phyloP scores from a whole-genome alignment of 1,140 invertebrate species.

The Octopus sinensis region DNA sequence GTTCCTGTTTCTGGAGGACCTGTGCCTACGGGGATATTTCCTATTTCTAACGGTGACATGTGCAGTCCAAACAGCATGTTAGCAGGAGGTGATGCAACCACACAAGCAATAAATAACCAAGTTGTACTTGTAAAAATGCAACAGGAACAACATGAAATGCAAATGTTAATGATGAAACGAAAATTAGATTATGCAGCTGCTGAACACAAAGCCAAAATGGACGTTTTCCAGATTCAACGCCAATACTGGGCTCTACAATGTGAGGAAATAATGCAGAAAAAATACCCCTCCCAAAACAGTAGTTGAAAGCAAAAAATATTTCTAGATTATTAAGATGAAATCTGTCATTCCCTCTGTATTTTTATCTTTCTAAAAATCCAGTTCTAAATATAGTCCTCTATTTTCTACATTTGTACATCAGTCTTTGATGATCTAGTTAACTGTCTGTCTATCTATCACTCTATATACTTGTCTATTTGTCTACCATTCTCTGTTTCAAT shows the following conservation, averaged over 20 bases:
- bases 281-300: not conserved
- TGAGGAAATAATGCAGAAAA: constrained; percentile 6
- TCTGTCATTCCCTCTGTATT: too few species aligned
- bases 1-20: not conserved
- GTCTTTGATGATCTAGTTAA: too few species aligned
- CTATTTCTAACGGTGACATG: not conserved
- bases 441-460: too few species aligned
- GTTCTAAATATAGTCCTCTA: too few species aligned
- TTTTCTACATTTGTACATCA: too few species aligned
- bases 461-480: too few species aligned
- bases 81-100: not conserved
- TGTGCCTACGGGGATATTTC: not conserved
- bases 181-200: constrained; percentile 1
- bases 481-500: too few species aligned
- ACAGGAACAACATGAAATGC: constrained; percentile 1
- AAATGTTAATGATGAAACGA: not conserved
- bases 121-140: not conserved
- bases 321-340: too few species aligned
- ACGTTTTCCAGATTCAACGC: not conserved
- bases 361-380: too few species aligned
- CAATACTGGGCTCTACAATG: not conserved
- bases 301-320: not conserved
- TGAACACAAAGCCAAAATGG: constrained; percentile 8
- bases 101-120: not conserved
- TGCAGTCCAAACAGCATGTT: not conserved